phyloP scores from a whole-genome alignment of 2,888 invertebrate species.

The Drosophila borborema region DNA sequence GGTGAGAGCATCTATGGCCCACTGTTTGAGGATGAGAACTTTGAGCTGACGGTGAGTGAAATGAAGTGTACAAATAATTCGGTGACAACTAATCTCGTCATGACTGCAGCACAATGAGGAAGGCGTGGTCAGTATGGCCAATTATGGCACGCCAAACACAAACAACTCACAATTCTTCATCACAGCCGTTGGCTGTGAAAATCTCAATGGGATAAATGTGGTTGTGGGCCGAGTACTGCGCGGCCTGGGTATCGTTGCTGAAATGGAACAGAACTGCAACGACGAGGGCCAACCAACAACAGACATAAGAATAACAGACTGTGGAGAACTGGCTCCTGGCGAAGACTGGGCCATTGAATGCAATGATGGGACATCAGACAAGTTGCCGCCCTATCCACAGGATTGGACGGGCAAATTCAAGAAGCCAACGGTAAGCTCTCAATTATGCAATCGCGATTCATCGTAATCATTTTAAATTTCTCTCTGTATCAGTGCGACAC shows the following conservation, averaged over 20 bases:
- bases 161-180: slow-evolving; percentile 99
- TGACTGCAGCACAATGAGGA: slow-evolving; percentile 86
- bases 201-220: slow-evolving; percentile 92
- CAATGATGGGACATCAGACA: slow-evolving; percentile 90
- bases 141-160: slow-evolving; percentile 91
- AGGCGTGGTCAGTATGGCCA: slow-evolving; percentile 92
- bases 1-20: slow-evolving; percentile 98
- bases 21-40: slow-evolving; percentile 96
- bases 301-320: slow-evolving; percentile 89
- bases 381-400: slow-evolving; percentile 91
- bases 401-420: slow-evolving; percentile 87
- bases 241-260: slow-evolving; percentile 90
- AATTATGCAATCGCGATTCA: slow-evolving; percentile 11
- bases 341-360: slow-evolving; percentile 89
- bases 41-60: slow-evolving; percentile 87
- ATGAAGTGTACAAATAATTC: not conserved
- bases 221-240: slow-evolving; percentile 92
- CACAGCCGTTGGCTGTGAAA: slow-evolving; percentile 90
- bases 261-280: slow-evolving; percentile 88
- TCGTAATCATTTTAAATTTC: slow-evolving; percentile 3
- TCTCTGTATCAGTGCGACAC: slow-evolving; percentile 85
- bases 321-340: slow-evolving; percentile 89
- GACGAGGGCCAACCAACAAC: slow-evolving; percentile 87
- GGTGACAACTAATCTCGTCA: not conserved
- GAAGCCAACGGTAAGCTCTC: slow-evolving; percentile 65